Evolutionary conservation across 2,113 vertebrate species (phyloP).

Genomic region (Dipodomys spectabilis): DNA sequence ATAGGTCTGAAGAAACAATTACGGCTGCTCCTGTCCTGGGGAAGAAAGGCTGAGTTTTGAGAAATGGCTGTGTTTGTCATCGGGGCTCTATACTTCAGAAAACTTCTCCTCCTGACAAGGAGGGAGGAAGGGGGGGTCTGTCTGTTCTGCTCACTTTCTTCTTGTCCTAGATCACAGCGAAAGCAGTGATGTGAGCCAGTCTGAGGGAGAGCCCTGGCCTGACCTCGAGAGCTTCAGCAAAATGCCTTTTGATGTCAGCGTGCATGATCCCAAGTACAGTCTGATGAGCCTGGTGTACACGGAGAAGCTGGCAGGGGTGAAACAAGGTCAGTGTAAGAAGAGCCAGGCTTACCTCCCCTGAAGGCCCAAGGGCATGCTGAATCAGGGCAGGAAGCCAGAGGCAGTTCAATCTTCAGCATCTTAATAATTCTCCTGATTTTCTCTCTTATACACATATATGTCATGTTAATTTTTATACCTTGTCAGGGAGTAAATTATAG

Average conservation of each 20-base stretch:
- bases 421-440: background rate
- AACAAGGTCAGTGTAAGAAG: constrained; percentile 88
- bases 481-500: background rate
- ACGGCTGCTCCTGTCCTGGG: background rate
- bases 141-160: background rate
- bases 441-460: background rate
- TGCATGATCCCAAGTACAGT: constrained; percentile 94
- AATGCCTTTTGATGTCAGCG: constrained; percentile 93
- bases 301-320: constrained; percentile 88
- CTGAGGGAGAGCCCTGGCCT: constrained; percentile 91
- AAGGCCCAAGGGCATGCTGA: background rate
- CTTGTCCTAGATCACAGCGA: constrained; percentile 85
- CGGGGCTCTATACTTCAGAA: background rate
- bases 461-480: constrained; percentile 6
- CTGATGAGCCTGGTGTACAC: constrained; percentile 92
- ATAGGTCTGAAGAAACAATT: background rate
- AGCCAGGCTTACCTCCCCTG: background rate
- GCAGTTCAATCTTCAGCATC: background rate
- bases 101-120: background rate
- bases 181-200: constrained; percentile 80
- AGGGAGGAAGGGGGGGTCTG: background rate
- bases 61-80: background rate
- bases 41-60: background rate
- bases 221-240: constrained; percentile 96
- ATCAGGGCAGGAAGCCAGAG: background rate